Conservation (phyloP, 2,888 invertebrate genomes). For the Amiota minor region DNA sequence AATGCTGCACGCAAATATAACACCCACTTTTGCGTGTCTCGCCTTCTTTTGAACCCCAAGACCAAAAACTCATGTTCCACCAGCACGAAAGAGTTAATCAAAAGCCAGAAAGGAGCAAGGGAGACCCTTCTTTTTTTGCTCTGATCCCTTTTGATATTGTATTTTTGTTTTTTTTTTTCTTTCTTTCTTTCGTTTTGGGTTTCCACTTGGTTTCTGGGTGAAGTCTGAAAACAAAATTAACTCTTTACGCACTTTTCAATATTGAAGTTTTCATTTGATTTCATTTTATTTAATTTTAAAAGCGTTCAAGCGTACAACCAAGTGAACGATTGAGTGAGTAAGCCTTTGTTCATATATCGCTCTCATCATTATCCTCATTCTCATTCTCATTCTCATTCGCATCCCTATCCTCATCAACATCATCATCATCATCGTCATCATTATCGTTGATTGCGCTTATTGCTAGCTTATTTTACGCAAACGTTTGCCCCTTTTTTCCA, state of each 20-base stretch:
- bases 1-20: slow-evolving; percentile 16
- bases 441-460: background rate
- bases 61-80: slow-evolving; percentile 1
- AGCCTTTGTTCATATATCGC: background rate
- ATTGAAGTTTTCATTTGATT: background rate
- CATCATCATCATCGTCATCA: too few species aligned
- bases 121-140: background rate
- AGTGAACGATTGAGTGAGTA: too few species aligned
- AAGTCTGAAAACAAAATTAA: slow-evolving; percentile 36
- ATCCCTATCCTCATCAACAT: too few species aligned
- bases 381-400: too few species aligned
- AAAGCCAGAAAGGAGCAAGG: background rate
- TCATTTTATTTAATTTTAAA: background rate
- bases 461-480: background rate
- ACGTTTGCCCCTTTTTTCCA: background rate
- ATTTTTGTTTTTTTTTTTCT: background rate
- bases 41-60: background rate
- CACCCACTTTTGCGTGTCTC: slow-evolving; percentile 51
- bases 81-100: slow-evolving; percentile 5
- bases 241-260: slow-evolving; percentile 41
- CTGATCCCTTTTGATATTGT: background rate
- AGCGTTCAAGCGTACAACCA: background rate
- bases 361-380: background rate
- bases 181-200: background rate
- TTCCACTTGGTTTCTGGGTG: background rate